phyloP scores from a whole-genome alignment of 2,888 invertebrate genomes.

The Torymus texanus region DNA sequence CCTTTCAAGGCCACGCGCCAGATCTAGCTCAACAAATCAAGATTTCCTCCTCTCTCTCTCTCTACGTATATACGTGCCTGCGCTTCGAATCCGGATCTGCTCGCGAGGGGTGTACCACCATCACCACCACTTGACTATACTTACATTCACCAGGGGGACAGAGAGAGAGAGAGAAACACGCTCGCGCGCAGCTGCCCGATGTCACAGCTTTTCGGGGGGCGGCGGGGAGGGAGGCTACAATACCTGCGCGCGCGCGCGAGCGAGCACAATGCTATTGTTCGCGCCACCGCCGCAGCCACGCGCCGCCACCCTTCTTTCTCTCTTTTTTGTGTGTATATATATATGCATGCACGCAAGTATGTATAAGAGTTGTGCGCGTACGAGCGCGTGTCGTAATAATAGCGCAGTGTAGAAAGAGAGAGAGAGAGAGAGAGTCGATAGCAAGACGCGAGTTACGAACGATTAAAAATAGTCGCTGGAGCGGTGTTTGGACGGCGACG shows the following conservation, averaged over 20 bases:
- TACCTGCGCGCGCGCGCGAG: not conserved
- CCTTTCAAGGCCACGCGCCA: conserved; percentile 46
- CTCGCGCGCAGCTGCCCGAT: conserved; percentile 71
- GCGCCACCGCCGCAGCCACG: not conserved
- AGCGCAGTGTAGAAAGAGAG: not conserved
- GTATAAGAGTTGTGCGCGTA: conserved; percentile 56
- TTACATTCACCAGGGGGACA: not conserved
- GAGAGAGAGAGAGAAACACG: conserved; percentile 51
- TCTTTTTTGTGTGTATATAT: conserved; percentile 9
- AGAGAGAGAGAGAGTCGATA: conserved; percentile 7
- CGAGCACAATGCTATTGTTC: not conserved
- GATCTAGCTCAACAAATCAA: conserved; percentile 31
- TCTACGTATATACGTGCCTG: conserved; percentile 48
- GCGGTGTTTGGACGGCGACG: not conserved
- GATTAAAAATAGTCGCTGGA: conserved; percentile 9
- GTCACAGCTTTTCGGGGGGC: conserved; percentile 68
- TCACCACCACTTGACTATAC: conserved; percentile 40
- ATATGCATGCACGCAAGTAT: conserved; percentile 1
- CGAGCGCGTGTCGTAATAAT: conserved; percentile 36
- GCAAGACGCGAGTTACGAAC: not conserved
- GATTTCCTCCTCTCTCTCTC: conserved; percentile 39
- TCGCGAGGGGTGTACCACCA: conserved; percentile 39
- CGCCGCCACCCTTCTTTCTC: not conserved
- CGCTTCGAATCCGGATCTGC: conserved; percentile 22
- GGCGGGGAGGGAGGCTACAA: no score